Base-by-base conservation (phyloP, 2,888 invertebrate species). In the Eurytoma adleriae region DNA sequence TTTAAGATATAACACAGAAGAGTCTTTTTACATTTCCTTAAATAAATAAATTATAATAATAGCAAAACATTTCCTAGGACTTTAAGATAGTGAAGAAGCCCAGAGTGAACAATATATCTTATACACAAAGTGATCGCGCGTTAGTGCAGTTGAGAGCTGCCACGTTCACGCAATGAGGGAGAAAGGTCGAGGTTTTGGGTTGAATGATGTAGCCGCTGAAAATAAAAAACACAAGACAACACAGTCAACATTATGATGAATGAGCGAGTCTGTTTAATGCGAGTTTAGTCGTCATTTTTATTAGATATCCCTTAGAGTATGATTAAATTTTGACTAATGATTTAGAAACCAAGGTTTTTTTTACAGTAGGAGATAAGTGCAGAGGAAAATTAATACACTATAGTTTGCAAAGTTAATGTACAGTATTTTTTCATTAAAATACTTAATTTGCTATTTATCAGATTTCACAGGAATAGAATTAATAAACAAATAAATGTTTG, bases 201-300 rank as follows among this genome's bases (percentile, higher is more conserved):
- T 93, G 92, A 93, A 93, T 90, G 92, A 92, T 89, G 91, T 91
- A 90, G 91, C 90, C 91, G 93, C 93, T 93, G 93, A 92, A 93
- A 93, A 90, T 89, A 91, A 91, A 93, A 82, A 82, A 80, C 54
- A 72, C 62, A 80, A 80, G 62, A 80, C 66, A 77, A 70, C 62
- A 77, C 68, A 74, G 70, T 81, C 78, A 81, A 74, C 74, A 78
- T 74, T 78, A 77, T 56, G 64, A 77, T 73, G 62, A 54, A 64
- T 52, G 64, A 52, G 50, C 72, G 64, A 69, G 30, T 66, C 50
- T 61, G 30, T 7, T 75, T 56, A 57, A 56, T 14, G n/a, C 24
- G 27, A 66, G 13, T 66, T 24, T 27, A 40, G 7, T 40, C 40
- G 40, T 40, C 40, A 52, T 30, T 52, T 20, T 27, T 68, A 68